A percentile compares a stretch with the other conserved stretches of the same genome.
These are phyloP conservation scores for Hassar affinis DNA, from an alignment of 2,113 vertebrate species.

Conservation along the genomic window DNA sequence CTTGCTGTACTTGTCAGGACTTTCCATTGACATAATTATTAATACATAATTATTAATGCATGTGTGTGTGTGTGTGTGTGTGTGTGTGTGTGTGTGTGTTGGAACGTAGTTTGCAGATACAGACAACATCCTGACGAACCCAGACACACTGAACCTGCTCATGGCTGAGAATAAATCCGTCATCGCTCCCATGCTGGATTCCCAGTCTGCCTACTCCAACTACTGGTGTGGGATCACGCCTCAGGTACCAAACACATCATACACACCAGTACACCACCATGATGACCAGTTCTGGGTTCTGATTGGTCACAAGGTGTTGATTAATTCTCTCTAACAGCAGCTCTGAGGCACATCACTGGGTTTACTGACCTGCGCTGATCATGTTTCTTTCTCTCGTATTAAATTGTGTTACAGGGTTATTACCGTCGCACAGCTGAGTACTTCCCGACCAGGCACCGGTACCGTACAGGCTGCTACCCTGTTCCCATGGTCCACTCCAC, in stretches of 20 bases:
- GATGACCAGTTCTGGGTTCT: background rate
- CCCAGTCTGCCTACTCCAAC: slow-evolving; percentile 93
- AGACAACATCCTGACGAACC: slow-evolving; percentile 91
- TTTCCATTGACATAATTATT: too few relatives aligned
- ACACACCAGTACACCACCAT: background rate
- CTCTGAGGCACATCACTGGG: too few relatives aligned
- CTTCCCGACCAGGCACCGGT: slow-evolving; percentile 90
- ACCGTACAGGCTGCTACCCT: slow-evolving; percentile 80
- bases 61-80: background rate
- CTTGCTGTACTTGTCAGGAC: too few relatives aligned
- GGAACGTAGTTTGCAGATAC: slow-evolving; percentile 88
- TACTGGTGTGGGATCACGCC: slow-evolving; percentile 98
- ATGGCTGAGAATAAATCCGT: slow-evolving; percentile 84
- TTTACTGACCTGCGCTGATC: too few relatives aligned
- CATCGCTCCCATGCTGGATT: slow-evolving; percentile 91
- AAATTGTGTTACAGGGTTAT: slow-evolving; percentile 78
- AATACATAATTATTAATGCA: too few relatives aligned
- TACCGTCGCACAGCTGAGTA: slow-evolving; percentile 93
- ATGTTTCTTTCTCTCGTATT: too few relatives aligned
- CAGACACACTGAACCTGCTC: slow-evolving; percentile 82
- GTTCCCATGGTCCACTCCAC: slow-evolving; percentile 95
- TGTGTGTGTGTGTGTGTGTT: background rate
- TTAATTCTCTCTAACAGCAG: background rate
- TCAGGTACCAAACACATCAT: slow-evolving; percentile 73
- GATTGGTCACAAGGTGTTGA: background rate